Evolutionary conservation across 2,888 invertebrate species (phyloP), one percentile per base, ranked within the genome.

Genomic region (Ichneumoninae sp.): DNA sequence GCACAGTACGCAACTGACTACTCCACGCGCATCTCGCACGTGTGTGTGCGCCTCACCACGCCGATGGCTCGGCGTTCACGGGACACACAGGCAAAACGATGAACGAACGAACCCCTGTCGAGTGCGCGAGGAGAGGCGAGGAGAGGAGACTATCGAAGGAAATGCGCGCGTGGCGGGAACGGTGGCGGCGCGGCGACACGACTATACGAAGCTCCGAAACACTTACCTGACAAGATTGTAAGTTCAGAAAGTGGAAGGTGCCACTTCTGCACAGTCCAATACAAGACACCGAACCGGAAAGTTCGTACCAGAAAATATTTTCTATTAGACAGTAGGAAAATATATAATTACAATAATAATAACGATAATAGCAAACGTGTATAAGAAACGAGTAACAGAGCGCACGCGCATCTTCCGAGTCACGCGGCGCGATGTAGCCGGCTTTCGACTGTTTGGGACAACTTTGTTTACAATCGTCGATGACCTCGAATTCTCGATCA

Each of bases 221-320:
- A 92, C 93, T 93, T 91, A 92, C 92, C 93, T 91, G 93, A 93
- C 93, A 93, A 93, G 93, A 93, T 76, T 92, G 93, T 93, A 93
- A 93, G 92, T 93, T 93, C 92, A 90, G 90, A 92, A 93, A 93
- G 91, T 93, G 93, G 93, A 92, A 92, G 92, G 92, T 91, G 92
- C 89, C 91, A 92, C 91, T 91, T 91, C 91, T 91, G 91, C 93
- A 93, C 93, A 93, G 93, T 93, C 93, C 93, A 91, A 93, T 90
- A 91, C 92, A 91, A 93, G 93, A 92, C 93, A 91, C 92, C 93
- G 93, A 91, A 91, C 92, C 92, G 93, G 92, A 91, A 91, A 92
- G 93, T 92, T 92, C 91, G 90, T 88, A 87, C 68, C 87, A 87
- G 88, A 82, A 88, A 87, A 87, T 86, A 47, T 47, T 47, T 47